A percentile compares a stretch with the other conserved stretches of the same genome.
phyloP scores from a whole-genome alignment of 2,888 invertebrate genomes.

The Pterostichus madidus region DNA sequence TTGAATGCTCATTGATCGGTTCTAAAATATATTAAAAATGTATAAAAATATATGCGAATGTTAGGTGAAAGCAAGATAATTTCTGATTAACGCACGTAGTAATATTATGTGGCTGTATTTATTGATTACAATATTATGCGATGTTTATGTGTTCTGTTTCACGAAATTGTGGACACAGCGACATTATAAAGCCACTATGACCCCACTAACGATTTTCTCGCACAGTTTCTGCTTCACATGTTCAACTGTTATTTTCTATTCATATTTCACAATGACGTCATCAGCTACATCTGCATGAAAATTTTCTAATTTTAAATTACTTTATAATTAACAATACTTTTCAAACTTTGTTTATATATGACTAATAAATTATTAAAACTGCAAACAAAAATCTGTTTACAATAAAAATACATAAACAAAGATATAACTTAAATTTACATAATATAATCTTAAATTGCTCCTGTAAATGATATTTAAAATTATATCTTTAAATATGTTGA shows the following conservation, averaged over 20 bases:
- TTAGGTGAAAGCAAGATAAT: constrained; percentile 66
- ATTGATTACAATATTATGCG: constrained; percentile 62
- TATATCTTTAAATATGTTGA: constrained; percentile 29
- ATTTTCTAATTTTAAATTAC: constrained; percentile 7
- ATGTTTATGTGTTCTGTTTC: constrained; percentile 66
- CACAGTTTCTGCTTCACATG: constrained; percentile 43
- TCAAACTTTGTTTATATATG: background rate
- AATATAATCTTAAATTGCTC: constrained; percentile 20
- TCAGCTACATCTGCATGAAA: constrained; percentile 32
- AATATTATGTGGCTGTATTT: constrained; percentile 65
- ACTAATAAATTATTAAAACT: background rate
- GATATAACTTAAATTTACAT: background rate
- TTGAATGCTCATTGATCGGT: constrained; percentile 63
- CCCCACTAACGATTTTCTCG: constrained; percentile 53
- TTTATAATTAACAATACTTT: background rate
- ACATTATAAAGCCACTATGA: constrained; percentile 56
- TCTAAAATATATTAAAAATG: constrained; percentile 62
- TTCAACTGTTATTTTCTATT: constrained; percentile 35
- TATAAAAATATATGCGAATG: constrained; percentile 66
- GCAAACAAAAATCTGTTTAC: background rate
- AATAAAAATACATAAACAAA: constrained; percentile 3
- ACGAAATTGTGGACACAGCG: constrained; percentile 62
- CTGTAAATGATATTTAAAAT: constrained; percentile 13
- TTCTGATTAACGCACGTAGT: constrained; percentile 65
- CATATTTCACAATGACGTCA: constrained; percentile 57